A percentile compares a stretch with the other conserved stretches of the same genome.
phyloP scores from a whole-genome alignment of 2,888 invertebrate genomes.

The Oscheius sp. region DNA sequence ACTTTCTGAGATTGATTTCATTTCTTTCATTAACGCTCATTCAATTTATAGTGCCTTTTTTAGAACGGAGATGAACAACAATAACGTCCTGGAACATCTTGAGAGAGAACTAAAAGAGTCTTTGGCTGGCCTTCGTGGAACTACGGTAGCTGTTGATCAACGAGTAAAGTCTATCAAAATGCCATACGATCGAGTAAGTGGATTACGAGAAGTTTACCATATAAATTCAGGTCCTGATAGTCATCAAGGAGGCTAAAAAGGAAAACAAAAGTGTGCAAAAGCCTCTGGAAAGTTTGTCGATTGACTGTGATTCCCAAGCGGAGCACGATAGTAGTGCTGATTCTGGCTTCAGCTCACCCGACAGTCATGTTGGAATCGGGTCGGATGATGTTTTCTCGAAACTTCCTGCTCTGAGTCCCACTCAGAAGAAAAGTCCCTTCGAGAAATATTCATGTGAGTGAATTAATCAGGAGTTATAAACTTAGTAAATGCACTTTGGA shows the following conservation, averaged over 20 bases:
- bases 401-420: neutral
- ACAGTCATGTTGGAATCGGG: constrained; percentile 1
- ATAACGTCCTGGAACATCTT: constrained; percentile 1
- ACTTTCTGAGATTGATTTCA: constrained; percentile 4
- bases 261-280: neutral
- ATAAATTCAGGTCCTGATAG: constrained; percentile 1
- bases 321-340: constrained; percentile 16
- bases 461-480: neutral
- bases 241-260: neutral
- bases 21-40: neutral
- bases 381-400: neutral
- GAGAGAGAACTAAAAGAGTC: constrained; percentile 22
- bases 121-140: constrained; percentile 9
- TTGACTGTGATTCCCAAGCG: constrained; percentile 16
- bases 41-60: constrained; percentile 2
- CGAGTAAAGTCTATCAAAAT: constrained; percentile 9
- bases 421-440: neutral
- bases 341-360: constrained; percentile 17
- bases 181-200: constrained; percentile 3
- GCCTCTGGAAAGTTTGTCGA: constrained; percentile 9
- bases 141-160: constrained; percentile 1
- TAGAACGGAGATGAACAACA: constrained; percentile 23
- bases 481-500: constrained; percentile 2
- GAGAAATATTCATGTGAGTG: constrained; percentile 21
- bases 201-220: neutral